A percentile compares a stretch with the other conserved stretches of the same genome.
phyloP scores from a whole-genome alignment of 2,797 vertebrate genomes.

The Lagorchestes hirsutus region DNA sequence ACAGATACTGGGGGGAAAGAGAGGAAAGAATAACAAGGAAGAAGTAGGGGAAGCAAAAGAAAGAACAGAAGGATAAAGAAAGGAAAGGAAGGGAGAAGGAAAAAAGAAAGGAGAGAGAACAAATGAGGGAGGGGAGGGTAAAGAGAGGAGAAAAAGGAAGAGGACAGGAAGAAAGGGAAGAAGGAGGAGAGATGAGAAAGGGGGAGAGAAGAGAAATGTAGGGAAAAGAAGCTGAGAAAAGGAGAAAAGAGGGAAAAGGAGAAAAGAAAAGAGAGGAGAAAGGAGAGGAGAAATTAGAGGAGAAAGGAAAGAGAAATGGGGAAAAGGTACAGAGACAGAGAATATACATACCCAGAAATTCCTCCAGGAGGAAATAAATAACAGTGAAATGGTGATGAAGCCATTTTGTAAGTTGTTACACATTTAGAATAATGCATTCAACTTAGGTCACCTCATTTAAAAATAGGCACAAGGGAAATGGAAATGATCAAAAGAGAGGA shows the following conservation, averaged over 20 bases:
- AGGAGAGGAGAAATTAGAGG: background rate
- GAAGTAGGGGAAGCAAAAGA: too few species aligned
- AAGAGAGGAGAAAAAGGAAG: background rate
- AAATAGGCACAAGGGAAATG: background rate
- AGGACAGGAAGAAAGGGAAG: too few species aligned
- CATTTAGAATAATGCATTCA: background rate
- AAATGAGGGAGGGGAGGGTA: background rate
- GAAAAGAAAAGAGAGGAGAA: background rate
- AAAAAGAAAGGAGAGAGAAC: background rate
- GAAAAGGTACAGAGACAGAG: background rate
- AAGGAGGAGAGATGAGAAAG: background rate
- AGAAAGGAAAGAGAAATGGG: background rate
- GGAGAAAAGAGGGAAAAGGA: background rate
- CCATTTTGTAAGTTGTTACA: background rate
- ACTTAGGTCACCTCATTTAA: background rate
- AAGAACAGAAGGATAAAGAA: background rate
- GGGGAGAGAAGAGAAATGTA: background rate
- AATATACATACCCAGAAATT: background rate
- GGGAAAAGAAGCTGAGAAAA: background rate
- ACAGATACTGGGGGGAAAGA: too few species aligned
- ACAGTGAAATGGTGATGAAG: background rate
- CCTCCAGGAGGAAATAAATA: background rate
- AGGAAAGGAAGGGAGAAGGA: too few species aligned
- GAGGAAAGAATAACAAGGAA: too few species aligned
- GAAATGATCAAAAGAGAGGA: conserved; percentile 26